Percentiles rank a stretch among this genome's conserved stretches.
phyloP scores from a whole-genome alignment of 2,797 vertebrate genomes.

The Protonibea diacanthus region DNA sequence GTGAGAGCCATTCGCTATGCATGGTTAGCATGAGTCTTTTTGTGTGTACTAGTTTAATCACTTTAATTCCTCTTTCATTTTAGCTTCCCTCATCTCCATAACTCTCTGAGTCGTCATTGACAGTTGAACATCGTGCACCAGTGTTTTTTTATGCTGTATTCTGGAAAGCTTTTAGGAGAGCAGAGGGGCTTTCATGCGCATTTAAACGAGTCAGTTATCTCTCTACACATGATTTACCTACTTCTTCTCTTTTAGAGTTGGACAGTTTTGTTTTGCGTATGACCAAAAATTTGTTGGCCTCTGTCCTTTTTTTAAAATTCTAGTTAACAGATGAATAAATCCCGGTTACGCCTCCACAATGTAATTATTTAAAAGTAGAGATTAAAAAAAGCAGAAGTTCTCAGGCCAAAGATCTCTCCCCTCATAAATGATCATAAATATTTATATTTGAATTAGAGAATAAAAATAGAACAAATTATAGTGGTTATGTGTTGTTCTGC shows the following conservation, averaged over 20 bases:
- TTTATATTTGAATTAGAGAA: background rate
- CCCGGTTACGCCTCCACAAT: background rate
- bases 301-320: background rate
- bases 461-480: background rate
- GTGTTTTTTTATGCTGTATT: slow-evolving; percentile 26
- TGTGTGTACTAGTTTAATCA: slow-evolving; percentile 77
- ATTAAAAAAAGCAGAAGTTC: background rate
- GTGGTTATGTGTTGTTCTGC: background rate
- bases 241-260: slow-evolving; percentile 2
- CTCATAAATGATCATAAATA: background rate
- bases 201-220: slow-evolving; percentile 45
- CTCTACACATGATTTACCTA: background rate
- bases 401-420: background rate
- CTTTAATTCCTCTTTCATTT: slow-evolving; percentile 70
- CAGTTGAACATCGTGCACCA: slow-evolving; percentile 41
- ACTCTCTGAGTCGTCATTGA: slow-evolving; percentile 47
- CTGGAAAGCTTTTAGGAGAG: slow-evolving; percentile 16
- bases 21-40: slow-evolving; percentile 77
- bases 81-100: slow-evolving; percentile 48
- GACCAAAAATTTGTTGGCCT: background rate
- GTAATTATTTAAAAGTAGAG: background rate
- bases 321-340: slow-evolving; percentile 9
- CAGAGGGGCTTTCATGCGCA: slow-evolving; percentile 23
- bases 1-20: slow-evolving; percentile 75
- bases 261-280: background rate